Conservation (phyloP, 2,113 vertebrate genomes). For the Lamprotornis superbus region DNA sequence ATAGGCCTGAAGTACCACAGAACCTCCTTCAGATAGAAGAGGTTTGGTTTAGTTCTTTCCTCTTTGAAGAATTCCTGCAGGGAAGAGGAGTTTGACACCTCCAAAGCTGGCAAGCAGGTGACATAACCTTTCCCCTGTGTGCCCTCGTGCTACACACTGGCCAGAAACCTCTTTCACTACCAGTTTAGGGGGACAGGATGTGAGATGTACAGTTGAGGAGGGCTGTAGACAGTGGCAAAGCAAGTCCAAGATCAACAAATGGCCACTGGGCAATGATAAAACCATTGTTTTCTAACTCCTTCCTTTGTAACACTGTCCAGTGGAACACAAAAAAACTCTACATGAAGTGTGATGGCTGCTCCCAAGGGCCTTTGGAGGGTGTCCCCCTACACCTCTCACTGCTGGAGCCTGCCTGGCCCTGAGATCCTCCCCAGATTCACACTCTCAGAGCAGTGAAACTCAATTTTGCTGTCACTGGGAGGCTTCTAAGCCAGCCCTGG, state of each 20-base stretch:
- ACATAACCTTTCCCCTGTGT: rapidly evolving
- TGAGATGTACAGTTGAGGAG: background rate
- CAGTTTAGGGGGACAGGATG: background rate
- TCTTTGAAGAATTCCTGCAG: background rate
- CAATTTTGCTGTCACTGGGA: background rate
- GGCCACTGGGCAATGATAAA: background rate
- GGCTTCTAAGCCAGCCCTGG: background rate
- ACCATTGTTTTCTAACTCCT: background rate
- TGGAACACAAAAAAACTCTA: background rate
- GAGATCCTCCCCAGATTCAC: background rate
- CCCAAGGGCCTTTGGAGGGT: background rate
- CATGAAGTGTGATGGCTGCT: background rate
- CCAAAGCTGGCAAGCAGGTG: background rate
- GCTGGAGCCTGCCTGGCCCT: background rate
- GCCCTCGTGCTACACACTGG: background rate
- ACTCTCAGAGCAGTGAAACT: background rate
- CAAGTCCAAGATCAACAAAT: background rate
- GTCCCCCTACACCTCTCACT: background rate
- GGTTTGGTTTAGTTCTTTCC: background rate
- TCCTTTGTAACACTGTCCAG: background rate
- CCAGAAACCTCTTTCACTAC: background rate
- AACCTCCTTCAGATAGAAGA: background rate
- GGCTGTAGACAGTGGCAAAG: background rate
- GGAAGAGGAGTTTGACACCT: background rate
- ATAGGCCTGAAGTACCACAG: background rate